phyloP scores from a whole-genome alignment of 53 echinoderm and acorn worm genomes.

The Echinometra lucunter region DNA sequence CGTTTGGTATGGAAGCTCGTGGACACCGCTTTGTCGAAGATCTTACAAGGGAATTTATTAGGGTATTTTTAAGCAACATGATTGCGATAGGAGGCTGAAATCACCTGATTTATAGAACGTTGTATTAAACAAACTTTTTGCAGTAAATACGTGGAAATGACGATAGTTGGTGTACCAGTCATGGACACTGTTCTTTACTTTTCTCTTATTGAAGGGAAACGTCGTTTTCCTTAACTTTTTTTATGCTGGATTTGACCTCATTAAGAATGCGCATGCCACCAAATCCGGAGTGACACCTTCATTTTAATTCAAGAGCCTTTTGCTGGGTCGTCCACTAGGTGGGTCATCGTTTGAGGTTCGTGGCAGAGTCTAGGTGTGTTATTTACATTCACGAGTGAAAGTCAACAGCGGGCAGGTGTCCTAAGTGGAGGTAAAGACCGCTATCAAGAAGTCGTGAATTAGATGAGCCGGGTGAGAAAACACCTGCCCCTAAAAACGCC shows the following conservation, averaged over 20 bases:
- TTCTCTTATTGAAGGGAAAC: not conserved
- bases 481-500: conserved; percentile 43
- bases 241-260: conserved; percentile 14
- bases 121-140: not conserved
- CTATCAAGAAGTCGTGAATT: conserved; percentile 37
- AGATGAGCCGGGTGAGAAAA: conserved; percentile 13
- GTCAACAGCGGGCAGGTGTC: conserved; percentile 19
- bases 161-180: not conserved
- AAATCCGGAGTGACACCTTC: not conserved
- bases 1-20: not conserved
- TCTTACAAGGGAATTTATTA: not conserved
- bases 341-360: conserved; percentile 4
- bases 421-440: conserved; percentile 38
- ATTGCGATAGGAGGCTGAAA: not conserved
- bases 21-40: not conserved
- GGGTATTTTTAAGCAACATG: not conserved
- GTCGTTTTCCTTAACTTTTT: not conserved
- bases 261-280: not conserved
- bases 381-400: conserved; percentile 26
- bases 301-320: conserved; percentile 46
- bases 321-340: not conserved
- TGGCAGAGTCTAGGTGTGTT: conserved; percentile 24
- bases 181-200: not conserved
- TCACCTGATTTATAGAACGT: not conserved
- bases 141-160: not conserved